Percentiles rank a stretch among this genome's conserved stretches.
Evolutionary conservation across 2,797 vertebrate genomes (phyloP).

Genomic region (Gymnodraco acuticeps): DNA sequence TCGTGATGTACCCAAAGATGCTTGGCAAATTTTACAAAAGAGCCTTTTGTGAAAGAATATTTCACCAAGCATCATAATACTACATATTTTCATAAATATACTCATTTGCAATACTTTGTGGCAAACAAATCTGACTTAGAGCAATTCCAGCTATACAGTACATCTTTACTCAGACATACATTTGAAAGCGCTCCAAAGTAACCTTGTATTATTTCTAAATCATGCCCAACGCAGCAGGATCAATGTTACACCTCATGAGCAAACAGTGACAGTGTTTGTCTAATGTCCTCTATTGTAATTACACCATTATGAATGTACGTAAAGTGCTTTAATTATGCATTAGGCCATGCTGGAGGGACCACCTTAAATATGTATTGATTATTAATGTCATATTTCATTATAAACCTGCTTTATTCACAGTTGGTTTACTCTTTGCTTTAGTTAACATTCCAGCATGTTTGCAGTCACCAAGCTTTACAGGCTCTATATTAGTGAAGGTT

Average conservation of each 20-base stretch:
- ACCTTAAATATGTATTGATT: constrained; percentile 74
- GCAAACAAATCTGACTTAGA: constrained; percentile 3
- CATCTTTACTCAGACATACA: constrained; percentile 11
- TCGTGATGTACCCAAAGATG: not conserved
- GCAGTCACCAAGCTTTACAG: constrained; percentile 56
- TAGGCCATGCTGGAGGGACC: constrained; percentile 43
- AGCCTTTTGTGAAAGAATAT: not conserved
- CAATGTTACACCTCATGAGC: constrained; percentile 38
- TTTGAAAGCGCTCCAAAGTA: constrained; percentile 7
- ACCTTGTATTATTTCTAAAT: constrained; percentile 39
- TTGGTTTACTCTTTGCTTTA: constrained; percentile 61
- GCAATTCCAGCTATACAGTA: constrained; percentile 14
- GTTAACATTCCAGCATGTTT: constrained; percentile 66
- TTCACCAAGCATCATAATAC: not conserved
- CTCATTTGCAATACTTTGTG: not conserved
- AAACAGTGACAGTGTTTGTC: constrained; percentile 55
- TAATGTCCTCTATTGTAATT: constrained; percentile 55
- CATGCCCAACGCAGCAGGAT: constrained; percentile 14
- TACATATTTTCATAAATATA: not conserved
- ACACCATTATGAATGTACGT: constrained; percentile 65
- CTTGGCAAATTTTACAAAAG: not conserved
- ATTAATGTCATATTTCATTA: constrained; percentile 71
- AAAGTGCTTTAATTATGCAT: constrained; percentile 67
- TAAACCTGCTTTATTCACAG: constrained; percentile 65
- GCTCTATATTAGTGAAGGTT: constrained; percentile 61